Percentiles rank a stretch among this genome's conserved stretches.
Evolutionary conservation across 37 sponge, comb jelly and placozoan genomes (phyloP).

Genomic region (Ephydatia muelleri): DNA sequence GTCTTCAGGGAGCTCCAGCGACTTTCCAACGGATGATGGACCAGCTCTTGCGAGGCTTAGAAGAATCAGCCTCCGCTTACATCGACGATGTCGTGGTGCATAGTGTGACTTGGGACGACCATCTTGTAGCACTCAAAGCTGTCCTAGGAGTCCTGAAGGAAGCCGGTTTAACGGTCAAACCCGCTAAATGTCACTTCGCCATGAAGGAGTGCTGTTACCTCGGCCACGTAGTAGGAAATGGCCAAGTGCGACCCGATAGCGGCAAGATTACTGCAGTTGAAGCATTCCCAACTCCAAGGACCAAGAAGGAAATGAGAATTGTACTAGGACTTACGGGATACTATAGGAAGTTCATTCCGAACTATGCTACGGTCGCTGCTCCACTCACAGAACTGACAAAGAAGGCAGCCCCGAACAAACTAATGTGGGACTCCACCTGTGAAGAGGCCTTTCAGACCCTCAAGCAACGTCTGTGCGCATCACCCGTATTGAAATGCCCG

Average conservation of each 20-base stretch:
- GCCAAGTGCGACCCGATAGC: slow-evolving; percentile 34
- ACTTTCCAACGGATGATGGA: slow-evolving; percentile 83
- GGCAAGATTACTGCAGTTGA: slow-evolving; percentile 45
- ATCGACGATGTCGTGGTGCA: slow-evolving; percentile 63
- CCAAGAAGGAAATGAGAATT: slow-evolving; percentile 57
- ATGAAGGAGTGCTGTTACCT: slow-evolving; percentile 44
- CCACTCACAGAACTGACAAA: neutral
- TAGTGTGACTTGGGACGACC: slow-evolving; percentile 57
- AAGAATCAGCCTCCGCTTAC: slow-evolving; percentile 45
- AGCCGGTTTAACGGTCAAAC: slow-evolving; percentile 54
- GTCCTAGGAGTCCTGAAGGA: slow-evolving; percentile 19
- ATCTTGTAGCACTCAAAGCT: slow-evolving; percentile 18
- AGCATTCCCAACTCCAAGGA: slow-evolving; percentile 28
- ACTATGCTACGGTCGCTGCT: slow-evolving; percentile 36
- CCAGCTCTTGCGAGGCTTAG: slow-evolving; percentile 7
- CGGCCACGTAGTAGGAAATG: slow-evolving; percentile 51
- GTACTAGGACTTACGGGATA: slow-evolving; percentile 69
- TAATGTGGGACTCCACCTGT: too few species aligned
- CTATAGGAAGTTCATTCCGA: slow-evolving; percentile 55
- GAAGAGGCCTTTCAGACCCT: too few species aligned
- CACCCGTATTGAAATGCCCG: too few species aligned
- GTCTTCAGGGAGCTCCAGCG: too few species aligned
- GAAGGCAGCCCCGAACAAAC: too few species aligned
- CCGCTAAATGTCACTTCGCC: slow-evolving; percentile 63
- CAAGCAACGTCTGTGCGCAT: too few species aligned